A percentile compares a stretch with the other conserved stretches of the same genome.
These are phyloP conservation scores for Pogonophryne albipinna DNA, from an alignment of 2,797 vertebrate species.

Conservation along the genomic window DNA sequence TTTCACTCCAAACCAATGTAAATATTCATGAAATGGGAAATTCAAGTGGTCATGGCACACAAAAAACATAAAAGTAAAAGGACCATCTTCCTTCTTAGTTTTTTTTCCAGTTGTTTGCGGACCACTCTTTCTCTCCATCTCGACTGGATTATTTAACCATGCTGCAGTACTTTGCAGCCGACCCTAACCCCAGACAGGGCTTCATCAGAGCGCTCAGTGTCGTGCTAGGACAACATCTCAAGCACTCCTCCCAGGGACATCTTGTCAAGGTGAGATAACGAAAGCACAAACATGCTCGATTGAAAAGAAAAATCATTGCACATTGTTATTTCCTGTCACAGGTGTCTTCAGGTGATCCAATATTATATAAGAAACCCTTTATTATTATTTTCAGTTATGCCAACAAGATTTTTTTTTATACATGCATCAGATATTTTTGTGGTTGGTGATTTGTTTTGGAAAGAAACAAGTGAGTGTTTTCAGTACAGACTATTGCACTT, in stretches of 20 bases:
- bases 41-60: not conserved
- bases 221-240: slow-evolving; percentile 78
- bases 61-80: not conserved
- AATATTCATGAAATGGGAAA: slow-evolving; percentile 6
- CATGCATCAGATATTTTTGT: not conserved
- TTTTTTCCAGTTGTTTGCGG: slow-evolving; percentile 91
- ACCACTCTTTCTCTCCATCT: slow-evolving; percentile 73
- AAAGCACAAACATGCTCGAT: not conserved
- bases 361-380: not conserved
- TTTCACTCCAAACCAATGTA: not conserved
- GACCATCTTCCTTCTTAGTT: slow-evolving; percentile 80
- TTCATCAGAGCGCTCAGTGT: slow-evolving; percentile 90
- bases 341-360: not conserved
- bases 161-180: slow-evolving; percentile 90
- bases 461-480: not conserved
- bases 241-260: slow-evolving; percentile 47
- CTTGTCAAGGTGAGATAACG: slow-evolving; percentile 72
- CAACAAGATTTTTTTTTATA: not conserved
- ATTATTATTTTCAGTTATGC: not conserved
- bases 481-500: not conserved
- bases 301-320: not conserved
- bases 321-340: not conserved
- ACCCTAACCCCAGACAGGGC: slow-evolving; percentile 86
- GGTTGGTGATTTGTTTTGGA: slow-evolving; percentile 2
- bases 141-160: slow-evolving; percentile 87